Conservation (phyloP, 2,113 vertebrate species). For the Ifrita kowaldi region DNA sequence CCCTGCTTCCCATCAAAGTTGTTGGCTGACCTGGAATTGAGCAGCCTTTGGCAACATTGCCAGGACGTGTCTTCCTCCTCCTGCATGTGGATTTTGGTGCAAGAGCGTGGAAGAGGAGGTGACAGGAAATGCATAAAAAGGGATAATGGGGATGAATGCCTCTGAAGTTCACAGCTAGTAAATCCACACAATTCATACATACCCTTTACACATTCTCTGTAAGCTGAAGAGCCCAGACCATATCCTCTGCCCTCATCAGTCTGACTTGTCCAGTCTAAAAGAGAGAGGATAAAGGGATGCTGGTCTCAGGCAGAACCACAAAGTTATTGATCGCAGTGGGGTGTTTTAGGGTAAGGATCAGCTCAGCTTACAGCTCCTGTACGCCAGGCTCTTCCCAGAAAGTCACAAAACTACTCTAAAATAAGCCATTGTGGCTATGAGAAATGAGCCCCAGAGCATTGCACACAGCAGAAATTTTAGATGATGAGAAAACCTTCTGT, state of each 20-base stretch:
- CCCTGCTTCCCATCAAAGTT: neutral
- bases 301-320: neutral
- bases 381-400: neutral
- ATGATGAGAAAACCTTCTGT: slow-evolving; percentile 23
- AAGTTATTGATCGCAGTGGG: neutral
- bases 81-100: neutral
- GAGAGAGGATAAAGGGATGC: neutral
- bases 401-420: neutral
- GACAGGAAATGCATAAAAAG: neutral
- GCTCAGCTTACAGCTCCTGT: neutral
- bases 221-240: neutral
- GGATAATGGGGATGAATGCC: neutral
- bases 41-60: neutral
- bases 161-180: neutral
- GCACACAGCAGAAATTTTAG: neutral
- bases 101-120: neutral
- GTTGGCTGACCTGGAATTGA: slow-evolving; percentile 9
- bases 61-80: neutral
- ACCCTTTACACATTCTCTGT: neutral
- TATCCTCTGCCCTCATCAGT: neutral
- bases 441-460: neutral
- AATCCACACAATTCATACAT: neutral
- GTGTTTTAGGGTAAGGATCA: neutral
- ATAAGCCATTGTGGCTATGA: neutral
- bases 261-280: neutral